Evolutionary conservation across 2,797 vertebrate species (phyloP), one percentile per base, ranked within the genome.

Genomic region (Acanthiza pusilla): DNA sequence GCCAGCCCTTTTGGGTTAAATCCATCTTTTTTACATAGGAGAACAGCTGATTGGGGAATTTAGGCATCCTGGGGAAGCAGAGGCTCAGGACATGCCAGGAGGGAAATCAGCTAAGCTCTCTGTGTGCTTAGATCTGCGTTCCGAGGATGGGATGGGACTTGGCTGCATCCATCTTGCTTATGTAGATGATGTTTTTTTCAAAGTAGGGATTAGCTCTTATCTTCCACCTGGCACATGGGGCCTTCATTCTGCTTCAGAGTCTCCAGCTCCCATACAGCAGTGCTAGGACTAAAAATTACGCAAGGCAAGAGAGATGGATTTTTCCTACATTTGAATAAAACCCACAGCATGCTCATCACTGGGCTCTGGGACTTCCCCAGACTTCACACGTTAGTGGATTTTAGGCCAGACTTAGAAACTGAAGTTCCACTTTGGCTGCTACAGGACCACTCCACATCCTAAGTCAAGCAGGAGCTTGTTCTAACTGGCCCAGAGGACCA

Each of bases 191-290:
- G 73, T 14, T 75, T 70, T 85, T 93, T 93, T 88, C 96, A 75
- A 84, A 94, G 76, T 23, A 81, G 79, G 94, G 92, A 96, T 96
- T 94, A 96, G 85, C 91, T 91, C 94, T 96, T 96, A 95, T 93
- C 95, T 94, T 81, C 89, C 38, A 96, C 94, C 91, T 94, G 94
- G 94, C 95, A 93, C 77, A 95, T 19, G 67, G 93, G 78, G 86
- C 84, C 72, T 83, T 89, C 62, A 48, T 71, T 85, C 87, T 3
- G 36, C 81, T 51, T 65, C 2, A 14, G 50, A 75, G 55, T 79
- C 79, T 89, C 57, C 85, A 67, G 70, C 42, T 89, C 34, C 60
- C 0, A 1, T 42, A 47, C 34, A 73, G 89, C 57, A 81, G 55
- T 3, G 1, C 65, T 51, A 78, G 68, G 62, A 73, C 88, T 54